Evolutionary conservation across 2,888 invertebrate species (phyloP).

Genomic region (Marasmarcha lunaedactyla): DNA sequence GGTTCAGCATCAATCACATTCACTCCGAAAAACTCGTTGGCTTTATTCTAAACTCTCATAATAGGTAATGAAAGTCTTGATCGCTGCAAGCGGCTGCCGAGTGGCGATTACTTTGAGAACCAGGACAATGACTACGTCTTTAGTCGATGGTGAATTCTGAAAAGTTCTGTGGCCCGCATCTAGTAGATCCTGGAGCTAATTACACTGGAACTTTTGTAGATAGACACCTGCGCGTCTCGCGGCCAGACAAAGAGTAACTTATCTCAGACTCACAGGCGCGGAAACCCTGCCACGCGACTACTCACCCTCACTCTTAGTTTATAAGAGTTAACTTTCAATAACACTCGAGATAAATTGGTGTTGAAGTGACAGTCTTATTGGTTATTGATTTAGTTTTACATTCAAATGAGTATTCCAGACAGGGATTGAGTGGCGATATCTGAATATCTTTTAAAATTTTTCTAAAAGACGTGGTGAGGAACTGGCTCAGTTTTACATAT

Average conservation of each 20-base stretch:
- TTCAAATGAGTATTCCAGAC: not conserved
- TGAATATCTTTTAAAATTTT: too few relatives aligned
- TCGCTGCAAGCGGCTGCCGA: slow-evolving; percentile 56
- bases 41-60: slow-evolving; percentile 71
- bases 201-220: slow-evolving; percentile 65
- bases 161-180: slow-evolving; percentile 61
- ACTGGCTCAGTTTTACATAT: too few relatives aligned
- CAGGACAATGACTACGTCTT: slow-evolving; percentile 59
- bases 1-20: slow-evolving; percentile 68
- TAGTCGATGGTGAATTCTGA: slow-evolving; percentile 60
- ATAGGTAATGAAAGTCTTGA: slow-evolving; percentile 68
- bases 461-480: too few relatives aligned
- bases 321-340: not conserved
- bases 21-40: slow-evolving; percentile 68
- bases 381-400: slow-evolving; percentile 30
- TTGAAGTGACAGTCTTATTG: slow-evolving; percentile 39
- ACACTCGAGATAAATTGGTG: slow-evolving; percentile 24
- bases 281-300: slow-evolving; percentile 25
- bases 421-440: too few relatives aligned
- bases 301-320: slow-evolving; percentile 27
- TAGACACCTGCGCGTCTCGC: slow-evolving; percentile 66
- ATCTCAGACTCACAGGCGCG: slow-evolving; percentile 58
- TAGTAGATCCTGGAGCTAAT: slow-evolving; percentile 61
- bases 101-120: slow-evolving; percentile 64
- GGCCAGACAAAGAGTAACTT: slow-evolving; percentile 64